These are phyloP conservation scores for Hypotaenidia okinawae DNA, from an alignment of 2,797 vertebrate genomes.

Conservation along the genomic window DNA sequence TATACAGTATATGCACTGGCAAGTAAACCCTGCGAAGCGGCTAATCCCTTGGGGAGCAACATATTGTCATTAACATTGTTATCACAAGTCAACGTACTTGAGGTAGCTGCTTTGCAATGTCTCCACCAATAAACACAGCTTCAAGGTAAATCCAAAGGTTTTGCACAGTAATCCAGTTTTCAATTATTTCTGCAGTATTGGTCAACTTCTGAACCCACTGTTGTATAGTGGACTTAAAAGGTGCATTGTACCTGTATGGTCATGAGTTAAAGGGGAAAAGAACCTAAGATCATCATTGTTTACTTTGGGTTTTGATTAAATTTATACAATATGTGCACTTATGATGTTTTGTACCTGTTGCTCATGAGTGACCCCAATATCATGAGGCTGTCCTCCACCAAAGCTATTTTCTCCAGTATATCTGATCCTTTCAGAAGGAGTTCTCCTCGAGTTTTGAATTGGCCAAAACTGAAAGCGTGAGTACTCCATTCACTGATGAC, in stretches of 20 bases:
- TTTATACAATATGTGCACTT: background rate
- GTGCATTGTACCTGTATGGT: conserved; percentile 81
- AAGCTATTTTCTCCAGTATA: conserved; percentile 80
- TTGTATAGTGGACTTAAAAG: conserved; percentile 83
- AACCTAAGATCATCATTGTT: background rate
- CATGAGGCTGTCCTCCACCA: conserved; percentile 89
- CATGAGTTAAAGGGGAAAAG: background rate
- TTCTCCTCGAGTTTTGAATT: conserved; percentile 85
- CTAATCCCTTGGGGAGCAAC: background rate
- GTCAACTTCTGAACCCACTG: conserved; percentile 87
- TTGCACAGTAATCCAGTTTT: conserved; percentile 87
- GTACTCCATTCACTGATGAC: conserved; percentile 82
- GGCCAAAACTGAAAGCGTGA: conserved; percentile 79
- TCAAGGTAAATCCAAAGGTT: conserved; percentile 92
- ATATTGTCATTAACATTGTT: background rate
- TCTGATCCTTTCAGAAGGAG: conserved; percentile 85
- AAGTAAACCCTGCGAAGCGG: background rate
- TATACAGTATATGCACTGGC: too few relatives aligned
- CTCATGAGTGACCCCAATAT: conserved; percentile 84
- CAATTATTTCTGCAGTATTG: conserved; percentile 85
- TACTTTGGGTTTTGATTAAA: background rate
- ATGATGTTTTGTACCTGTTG: conserved; percentile 79
- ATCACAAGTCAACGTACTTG: conserved; percentile 72
- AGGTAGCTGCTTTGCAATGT: conserved; percentile 90
- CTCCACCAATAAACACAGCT: conserved; percentile 89